Conservation (phyloP, 2,888 invertebrate species). For the Apodemia hepburni region DNA sequence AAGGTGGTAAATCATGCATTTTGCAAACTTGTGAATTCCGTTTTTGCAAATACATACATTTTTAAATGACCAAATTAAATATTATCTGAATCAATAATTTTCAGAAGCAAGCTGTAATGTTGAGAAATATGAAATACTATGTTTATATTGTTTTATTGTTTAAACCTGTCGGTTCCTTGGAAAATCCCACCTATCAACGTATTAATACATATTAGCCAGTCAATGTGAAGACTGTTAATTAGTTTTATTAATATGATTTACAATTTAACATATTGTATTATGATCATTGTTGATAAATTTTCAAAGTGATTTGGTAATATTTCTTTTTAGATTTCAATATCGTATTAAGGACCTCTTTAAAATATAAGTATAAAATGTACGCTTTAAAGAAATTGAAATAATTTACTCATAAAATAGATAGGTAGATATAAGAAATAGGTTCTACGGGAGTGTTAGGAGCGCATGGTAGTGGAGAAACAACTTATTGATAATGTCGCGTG, state of each 20-base stretch:
- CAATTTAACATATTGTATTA: conserved; percentile 45
- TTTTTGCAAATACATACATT: not conserved
- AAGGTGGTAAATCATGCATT: not conserved
- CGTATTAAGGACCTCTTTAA: conserved; percentile 67
- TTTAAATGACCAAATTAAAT: not conserved
- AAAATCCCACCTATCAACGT: conserved; percentile 60
- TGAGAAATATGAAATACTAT: conserved; percentile 6
- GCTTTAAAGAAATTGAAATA: conserved; percentile 77
- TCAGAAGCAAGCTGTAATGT: conserved; percentile 8
- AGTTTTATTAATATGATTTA: conserved; percentile 69
- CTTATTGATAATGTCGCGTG: conserved; percentile 21
- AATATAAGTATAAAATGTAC: conserved; percentile 77
- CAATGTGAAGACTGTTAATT: conserved; percentile 74
- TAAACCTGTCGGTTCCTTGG: conserved; percentile 51
- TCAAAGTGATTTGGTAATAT: conserved; percentile 27
- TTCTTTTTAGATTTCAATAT: conserved; percentile 47
- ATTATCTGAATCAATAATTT: conserved; percentile 2
- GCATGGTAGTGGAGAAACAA: conserved; percentile 32
- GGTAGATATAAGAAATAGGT: conserved; percentile 73
- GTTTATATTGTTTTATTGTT: conserved; percentile 11
- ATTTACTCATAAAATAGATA: conserved; percentile 72
- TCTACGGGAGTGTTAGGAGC: conserved; percentile 60
- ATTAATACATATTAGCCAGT: conserved; percentile 59
- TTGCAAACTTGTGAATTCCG: not conserved
- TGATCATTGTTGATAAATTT: conserved; percentile 58